phyloP scores from a whole-genome alignment of 2,797 vertebrate species.

The Megaceryle alcyon region DNA sequence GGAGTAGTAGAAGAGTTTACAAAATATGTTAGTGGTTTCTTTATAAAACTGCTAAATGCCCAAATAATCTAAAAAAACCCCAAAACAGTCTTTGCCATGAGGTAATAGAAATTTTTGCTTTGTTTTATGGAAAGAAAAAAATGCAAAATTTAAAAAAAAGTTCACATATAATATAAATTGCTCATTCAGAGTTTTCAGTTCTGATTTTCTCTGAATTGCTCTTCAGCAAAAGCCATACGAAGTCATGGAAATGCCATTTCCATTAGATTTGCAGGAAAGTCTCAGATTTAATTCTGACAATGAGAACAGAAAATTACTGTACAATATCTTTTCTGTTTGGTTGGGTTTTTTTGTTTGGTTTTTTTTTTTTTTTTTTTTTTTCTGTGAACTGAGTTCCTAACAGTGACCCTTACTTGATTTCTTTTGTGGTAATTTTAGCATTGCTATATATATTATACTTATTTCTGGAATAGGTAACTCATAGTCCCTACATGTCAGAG shows the following conservation, averaged over 20 bases:
- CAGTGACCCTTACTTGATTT: not conserved
- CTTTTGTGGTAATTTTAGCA: not conserved
- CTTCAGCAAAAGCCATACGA: not conserved
- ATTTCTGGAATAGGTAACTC: not conserved
- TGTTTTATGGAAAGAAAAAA: not conserved
- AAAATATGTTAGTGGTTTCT: not conserved
- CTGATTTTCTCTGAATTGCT: not conserved
- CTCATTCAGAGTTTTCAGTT: not conserved
- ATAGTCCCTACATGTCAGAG: not conserved
- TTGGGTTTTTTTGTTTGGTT: no score
- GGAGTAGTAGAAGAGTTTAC: not conserved
- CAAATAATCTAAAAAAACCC: not conserved
- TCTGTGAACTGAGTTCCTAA: not conserved
- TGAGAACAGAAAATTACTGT: not conserved
- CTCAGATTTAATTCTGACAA: not conserved
- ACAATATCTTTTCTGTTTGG: not conserved
- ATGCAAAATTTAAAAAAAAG: not conserved
- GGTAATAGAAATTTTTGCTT: fast-evolving
- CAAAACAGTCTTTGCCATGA: not conserved
- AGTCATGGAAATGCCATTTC: not conserved
- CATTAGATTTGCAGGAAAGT: not conserved
- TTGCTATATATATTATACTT: not conserved
- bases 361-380: not conserved
- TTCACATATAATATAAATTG: not conserved
- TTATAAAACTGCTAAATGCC: not conserved